Percentiles rank a stretch among this genome's conserved stretches.
phyloP scores from a whole-genome alignment of 2,797 vertebrate species.

The Neomorphus geoffroyi region DNA sequence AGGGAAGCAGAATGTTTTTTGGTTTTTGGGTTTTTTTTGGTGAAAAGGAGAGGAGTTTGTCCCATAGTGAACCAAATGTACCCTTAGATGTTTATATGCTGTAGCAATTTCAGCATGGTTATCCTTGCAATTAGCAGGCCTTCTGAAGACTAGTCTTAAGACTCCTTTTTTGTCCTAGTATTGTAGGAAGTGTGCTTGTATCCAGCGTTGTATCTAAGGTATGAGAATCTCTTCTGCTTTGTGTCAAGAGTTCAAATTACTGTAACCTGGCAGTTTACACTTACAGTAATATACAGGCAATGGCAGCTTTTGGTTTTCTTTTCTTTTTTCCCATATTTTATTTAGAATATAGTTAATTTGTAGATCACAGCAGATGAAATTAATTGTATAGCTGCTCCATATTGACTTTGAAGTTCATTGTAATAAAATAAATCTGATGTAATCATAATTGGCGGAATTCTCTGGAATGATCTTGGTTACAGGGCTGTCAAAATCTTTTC shows the following conservation, averaged over 20 bases:
- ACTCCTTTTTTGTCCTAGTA: background rate
- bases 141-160: background rate
- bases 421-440: background rate
- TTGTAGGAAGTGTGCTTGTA: background rate
- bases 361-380: background rate
- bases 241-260: background rate
- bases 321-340: background rate
- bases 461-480: background rate
- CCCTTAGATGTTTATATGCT: fast-evolving
- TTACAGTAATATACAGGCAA: background rate
- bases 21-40: background rate
- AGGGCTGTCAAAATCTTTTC: background rate
- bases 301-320: background rate
- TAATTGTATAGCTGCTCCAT: background rate
- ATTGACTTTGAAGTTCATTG: background rate
- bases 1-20: background rate
- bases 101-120: background rate
- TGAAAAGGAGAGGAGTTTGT: background rate
- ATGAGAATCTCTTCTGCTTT: background rate
- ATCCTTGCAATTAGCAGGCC: background rate
- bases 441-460: background rate
- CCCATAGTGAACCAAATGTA: background rate
- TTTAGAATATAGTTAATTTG: background rate
- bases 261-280: background rate
- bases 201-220: background rate